Base-by-base conservation (phyloP, 2,888 invertebrate genomes). In the Sericinus montela region DNA sequence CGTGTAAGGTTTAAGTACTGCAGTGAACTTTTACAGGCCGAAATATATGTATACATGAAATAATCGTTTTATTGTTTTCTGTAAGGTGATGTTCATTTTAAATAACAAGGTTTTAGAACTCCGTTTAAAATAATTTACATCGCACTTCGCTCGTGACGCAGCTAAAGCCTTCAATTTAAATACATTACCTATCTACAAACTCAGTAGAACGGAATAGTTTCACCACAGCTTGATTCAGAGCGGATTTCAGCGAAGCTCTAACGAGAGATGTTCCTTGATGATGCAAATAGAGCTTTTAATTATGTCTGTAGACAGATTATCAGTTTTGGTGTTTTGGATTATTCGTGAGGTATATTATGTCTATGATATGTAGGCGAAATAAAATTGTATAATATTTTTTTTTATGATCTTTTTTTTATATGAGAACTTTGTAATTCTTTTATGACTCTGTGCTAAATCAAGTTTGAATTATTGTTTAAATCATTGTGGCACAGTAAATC, bases 111-210 rank as follows among this genome's bases (percentile, higher is more conserved):
- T 44, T 49, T 51, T 32, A 42, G 32, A 37, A 52, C 48, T 53
- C 54, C 47, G 54, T 54, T 57, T 52, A 36, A 35, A 49, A 51
- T 57, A 54, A 57, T 59, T 56, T 53, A 53, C 59, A 51, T 51
- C 50, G 48, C 37, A 55, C 57, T 37, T 55, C 51, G 49, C 43
- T 44, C 51, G 52, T 51, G 48, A 53, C 45, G 45, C 37, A 51
- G 42, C 44, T 51, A 29, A 45, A 44, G 48, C 43, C 39, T 45
- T 40, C 45, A 45, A 49, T 49, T 45, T 45, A 56, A 57, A 59
- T 56, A 52, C 47, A 55, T 59, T 57, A 53, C 47, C 43, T 48
- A 47, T 52, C 43, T 48, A 47, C 53, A 47, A 56, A 52, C 50
- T 52, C 54, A 40, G 35, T 39, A 37, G 34, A 49, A 51, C 49